These are phyloP conservation scores for Bombycilla garrulus DNA, from an alignment of 2,113 vertebrate genomes.

Conservation along the genomic window DNA sequence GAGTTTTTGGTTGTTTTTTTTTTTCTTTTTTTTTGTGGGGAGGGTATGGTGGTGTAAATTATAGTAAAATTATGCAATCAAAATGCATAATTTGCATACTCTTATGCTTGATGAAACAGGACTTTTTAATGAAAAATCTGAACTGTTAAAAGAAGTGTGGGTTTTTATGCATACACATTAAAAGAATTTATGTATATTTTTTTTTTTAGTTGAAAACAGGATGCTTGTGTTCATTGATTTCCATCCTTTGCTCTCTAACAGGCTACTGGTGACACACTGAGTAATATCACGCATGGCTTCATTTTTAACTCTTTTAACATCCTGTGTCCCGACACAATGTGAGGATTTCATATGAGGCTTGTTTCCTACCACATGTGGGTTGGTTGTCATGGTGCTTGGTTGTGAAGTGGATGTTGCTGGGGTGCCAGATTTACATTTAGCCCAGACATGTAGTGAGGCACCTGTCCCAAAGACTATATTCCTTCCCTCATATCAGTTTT, in stretches of 20 bases:
- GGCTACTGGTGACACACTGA: background rate
- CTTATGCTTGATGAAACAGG: background rate
- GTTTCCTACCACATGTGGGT: background rate
- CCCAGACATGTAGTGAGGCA: background rate
- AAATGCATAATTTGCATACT: background rate
- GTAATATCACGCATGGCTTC: background rate
- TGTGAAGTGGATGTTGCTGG: background rate
- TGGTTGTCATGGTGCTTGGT: fast-evolving
- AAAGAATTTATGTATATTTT: background rate
- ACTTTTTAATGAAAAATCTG: background rate
- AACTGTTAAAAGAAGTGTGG: background rate
- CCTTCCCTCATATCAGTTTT: background rate
- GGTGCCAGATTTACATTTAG: background rate
- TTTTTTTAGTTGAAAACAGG: background rate
- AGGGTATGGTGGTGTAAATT: background rate
- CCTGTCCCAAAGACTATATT: background rate
- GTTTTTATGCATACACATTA: fast-evolving
- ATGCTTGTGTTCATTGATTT: background rate
- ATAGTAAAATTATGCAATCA: background rate
- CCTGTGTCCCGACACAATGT: background rate
- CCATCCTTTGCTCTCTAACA: background rate
- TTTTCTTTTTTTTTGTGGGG: no score
- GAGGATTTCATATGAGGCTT: background rate
- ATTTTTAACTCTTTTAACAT: background rate
- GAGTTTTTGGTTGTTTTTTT: no score